Base-by-base conservation (phyloP, 64 coral and sea anemone species). In the Orbicella faveolata region DNA sequence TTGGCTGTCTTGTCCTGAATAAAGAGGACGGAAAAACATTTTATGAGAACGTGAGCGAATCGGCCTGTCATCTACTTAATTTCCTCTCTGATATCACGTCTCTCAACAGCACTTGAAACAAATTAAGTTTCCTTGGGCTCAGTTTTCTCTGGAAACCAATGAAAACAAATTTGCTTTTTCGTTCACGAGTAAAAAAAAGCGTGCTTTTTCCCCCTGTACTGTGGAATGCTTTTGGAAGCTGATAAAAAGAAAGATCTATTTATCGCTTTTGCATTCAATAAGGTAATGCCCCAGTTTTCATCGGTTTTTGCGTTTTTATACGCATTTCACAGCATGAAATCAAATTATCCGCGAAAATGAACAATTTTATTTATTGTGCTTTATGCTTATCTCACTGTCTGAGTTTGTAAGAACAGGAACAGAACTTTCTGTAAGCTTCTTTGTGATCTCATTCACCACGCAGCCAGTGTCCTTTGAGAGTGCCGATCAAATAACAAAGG, bases 141-240 rank as follows among this genome's bases (percentile, higher is more conserved):
- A 9, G 20, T 48, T 52, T n/a, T 74, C 23, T 14, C 41, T 23
- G 41, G 13, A 78, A 51, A 78, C 48, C 44, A 48, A 48, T 48
- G 52, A 30, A 4, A 34, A 59, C 9, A 76, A 61, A 59, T 80
- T 61, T 0, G 26, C 44, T 48, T 48, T 48, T 48, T 48, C 44
- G 44, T 5, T 6, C 44, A 59, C 15, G 39, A 21, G 15, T 9
- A 33, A 17, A 37, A 23, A 36, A 36, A 83, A 16, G 6, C 9
- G 20, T 7, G 80, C 34, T 0, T 15, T 64, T 68, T 83, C 68
- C 23, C 6, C 63, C 26, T 63, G 34, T 19, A 41, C 63, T 41
- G 19, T 66, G 80, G 62, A 83, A 83, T 83, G 80, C 36, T 67
- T 23, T 67, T 67, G 62, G 35, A 14, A 83, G 62, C 17, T 30